These are phyloP conservation scores for Haliaeetus leucogaster DNA, from an alignment of 2,113 vertebrate species.

Conservation along the genomic window DNA sequence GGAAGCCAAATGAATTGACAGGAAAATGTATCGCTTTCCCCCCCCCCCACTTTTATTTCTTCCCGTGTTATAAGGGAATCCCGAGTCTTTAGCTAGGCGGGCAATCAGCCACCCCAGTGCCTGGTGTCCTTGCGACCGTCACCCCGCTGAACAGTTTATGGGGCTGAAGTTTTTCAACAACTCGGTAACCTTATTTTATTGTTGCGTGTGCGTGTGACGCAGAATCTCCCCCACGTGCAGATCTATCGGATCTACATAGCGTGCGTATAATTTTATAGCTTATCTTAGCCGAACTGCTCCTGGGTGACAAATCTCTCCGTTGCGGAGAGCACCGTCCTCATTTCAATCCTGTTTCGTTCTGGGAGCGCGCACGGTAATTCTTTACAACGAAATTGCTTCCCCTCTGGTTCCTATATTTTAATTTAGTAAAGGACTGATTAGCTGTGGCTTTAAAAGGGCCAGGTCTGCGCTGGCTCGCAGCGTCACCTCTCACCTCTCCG, in stretches of 20 bases:
- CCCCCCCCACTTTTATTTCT: not conserved
- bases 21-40: not conserved
- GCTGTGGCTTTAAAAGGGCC: constrained; percentile 59
- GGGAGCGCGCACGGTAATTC: not conserved
- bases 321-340: not conserved
- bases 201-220: not conserved
- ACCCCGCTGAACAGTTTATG: not conserved
- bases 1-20: not conserved
- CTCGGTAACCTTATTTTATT: not conserved
- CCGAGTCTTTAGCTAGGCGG: not conserved
- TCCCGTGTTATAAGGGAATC: not conserved
- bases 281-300: not conserved
- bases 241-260: not conserved
- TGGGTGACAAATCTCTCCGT: not conserved
- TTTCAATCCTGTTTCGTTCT: not conserved
- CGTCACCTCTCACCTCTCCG: constrained; percentile 57
- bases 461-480: constrained; percentile 32
- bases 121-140: not conserved
- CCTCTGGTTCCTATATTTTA: constrained; percentile 40
- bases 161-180: not conserved
- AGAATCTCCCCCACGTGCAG: not conserved
- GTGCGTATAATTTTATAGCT: not conserved
- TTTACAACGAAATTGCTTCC: constrained; percentile 61
- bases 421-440: constrained; percentile 61
- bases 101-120: not conserved